Evolutionary conservation across 2,888 invertebrate species (phyloP), one percentile per base, ranked within the genome.

Genomic region (Thymelicus sylvestris): DNA sequence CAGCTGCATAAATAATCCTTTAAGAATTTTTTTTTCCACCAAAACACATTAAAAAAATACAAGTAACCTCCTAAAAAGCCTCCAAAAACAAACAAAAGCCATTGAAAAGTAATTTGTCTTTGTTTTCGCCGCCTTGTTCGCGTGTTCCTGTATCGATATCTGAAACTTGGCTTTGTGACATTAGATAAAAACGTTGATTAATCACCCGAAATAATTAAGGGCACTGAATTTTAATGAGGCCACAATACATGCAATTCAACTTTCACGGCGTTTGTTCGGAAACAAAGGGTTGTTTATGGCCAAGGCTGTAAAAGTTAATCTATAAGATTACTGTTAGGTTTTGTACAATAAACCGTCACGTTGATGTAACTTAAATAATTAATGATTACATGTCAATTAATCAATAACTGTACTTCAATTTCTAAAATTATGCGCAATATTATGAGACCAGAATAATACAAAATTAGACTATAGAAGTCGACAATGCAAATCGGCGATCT

Each of bases 181-280:
- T 75, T 75, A 78, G 81, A 80, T 81, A 80, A 78, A 78, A 71
- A 68, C 73, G 71, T 77, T 76, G 77, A 78, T 77, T 76, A 77
- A 78, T 76, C 69, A 70, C 69, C 65, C 64, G 50, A 65, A 70
- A 70, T 70, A 70, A 70, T 70, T 70, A 65, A 70, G 69, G 63
- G 64, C 69, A 70, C 48, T 15, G 69, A 64, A 65, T 70, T 70
- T 60, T 70, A 70, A 64, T 65, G 65, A 52, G 59, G 60, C 47
- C 24, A 52, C 50, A 60, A 59, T 44, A 70, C 69, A 70, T 70
- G 69, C 69, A 60, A 63, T 68, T 68, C 62, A 63, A 65, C 65
- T 50, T 65, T 65, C 65, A 69, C 48, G 63, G 6, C 24, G 24
- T 60, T 39, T 63, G 57, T 69, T 65, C n/a, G n/a, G 61, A 24